Percentiles rank a stretch among this genome's conserved stretches.
These are phyloP conservation scores for Ceratotherium simum DNA, from an alignment of 2,113 vertebrate genomes.

Conservation along the genomic window DNA sequence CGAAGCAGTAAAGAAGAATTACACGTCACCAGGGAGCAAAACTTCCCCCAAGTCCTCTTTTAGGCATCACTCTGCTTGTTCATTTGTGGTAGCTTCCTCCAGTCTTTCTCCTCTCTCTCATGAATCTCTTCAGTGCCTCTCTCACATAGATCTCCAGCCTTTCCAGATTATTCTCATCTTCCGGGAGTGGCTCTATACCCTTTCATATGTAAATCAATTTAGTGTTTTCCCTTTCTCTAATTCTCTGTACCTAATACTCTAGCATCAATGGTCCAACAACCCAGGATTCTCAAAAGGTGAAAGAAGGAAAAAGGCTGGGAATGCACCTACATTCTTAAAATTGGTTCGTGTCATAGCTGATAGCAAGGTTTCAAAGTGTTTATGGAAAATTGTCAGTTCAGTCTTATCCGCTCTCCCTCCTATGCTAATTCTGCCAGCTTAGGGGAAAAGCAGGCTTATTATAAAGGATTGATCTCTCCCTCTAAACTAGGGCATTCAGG, in stretches of 20 bases:
- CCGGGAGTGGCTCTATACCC: background rate
- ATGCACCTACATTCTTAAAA: background rate
- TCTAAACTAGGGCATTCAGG: background rate
- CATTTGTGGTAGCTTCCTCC: background rate
- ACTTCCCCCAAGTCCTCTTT: background rate
- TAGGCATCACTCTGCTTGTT: background rate
- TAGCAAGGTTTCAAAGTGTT: background rate
- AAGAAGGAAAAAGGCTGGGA: background rate
- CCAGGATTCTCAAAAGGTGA: background rate
- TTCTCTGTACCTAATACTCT: background rate
- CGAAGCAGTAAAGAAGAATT: background rate
- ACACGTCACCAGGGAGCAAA: background rate
- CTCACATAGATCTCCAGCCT: background rate
- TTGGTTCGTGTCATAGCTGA: background rate
- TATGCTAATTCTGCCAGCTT: slow-evolving; percentile 9
- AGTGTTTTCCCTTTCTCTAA: background rate
- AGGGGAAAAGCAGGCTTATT: background rate
- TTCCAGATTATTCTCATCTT: background rate
- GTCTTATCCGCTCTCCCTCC: background rate
- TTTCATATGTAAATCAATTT: slow-evolving; percentile 40
- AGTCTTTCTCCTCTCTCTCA: background rate
- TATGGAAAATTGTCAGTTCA: slow-evolving; percentile 34
- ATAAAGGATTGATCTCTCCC: background rate
- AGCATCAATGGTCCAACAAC: background rate
- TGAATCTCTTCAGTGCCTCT: background rate